A percentile compares a stretch with the other conserved stretches of the same genome.
Conservation (phyloP, 2,888 invertebrate genomes). For the Spisula solida region DNA sequence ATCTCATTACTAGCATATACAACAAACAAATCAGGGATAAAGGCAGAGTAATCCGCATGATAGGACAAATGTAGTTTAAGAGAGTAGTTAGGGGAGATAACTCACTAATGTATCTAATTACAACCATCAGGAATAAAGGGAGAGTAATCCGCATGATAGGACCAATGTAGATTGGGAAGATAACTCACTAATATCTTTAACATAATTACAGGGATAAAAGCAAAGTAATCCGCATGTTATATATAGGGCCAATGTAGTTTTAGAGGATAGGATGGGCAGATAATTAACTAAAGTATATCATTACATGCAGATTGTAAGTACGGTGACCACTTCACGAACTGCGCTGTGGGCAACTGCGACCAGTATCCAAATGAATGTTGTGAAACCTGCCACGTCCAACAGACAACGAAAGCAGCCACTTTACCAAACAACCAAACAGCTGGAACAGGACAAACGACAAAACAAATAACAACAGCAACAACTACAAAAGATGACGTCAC, state of each 20-base stretch:
- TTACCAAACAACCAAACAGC: neutral
- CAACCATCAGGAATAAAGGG: neutral
- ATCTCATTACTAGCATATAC: neutral
- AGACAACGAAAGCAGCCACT: neutral
- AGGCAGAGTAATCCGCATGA: no score
- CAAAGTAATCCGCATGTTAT: no score
- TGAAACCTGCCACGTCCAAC: neutral
- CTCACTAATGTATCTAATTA: neutral
- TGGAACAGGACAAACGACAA: neutral
- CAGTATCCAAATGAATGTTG: neutral
- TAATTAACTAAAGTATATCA: no score
- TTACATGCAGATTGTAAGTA: neutral
- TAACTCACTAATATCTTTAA: neutral
- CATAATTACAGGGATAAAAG: neutral
- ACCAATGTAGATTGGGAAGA: no score
- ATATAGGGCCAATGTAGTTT: no score
- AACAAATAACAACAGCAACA: neutral
- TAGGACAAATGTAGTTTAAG: no score
- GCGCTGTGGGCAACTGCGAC: neutral
- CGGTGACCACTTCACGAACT: neutral
- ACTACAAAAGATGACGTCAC: neutral
- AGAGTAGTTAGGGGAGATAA: no score
- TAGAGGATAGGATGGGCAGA: no score
- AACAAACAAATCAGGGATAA: no score
- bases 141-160: no score